Percentiles rank a stretch among this genome's conserved stretches.
Conservation (phyloP, 2,113 vertebrate species). For the Macaca nemestrina region DNA sequence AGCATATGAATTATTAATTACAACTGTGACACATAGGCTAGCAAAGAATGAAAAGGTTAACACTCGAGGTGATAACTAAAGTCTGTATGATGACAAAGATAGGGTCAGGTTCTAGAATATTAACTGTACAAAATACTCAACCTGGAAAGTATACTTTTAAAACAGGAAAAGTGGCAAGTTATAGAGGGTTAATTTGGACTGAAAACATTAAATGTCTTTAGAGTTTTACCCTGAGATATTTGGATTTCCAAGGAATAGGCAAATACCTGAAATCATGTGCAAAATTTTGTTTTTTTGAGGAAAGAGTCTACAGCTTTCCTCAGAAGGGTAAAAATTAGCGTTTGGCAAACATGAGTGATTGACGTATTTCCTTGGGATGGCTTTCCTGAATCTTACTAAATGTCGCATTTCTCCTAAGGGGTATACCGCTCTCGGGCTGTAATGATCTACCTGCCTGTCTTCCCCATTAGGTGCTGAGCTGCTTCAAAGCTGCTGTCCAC, state of each 20-base stretch:
- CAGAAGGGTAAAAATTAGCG: not conserved
- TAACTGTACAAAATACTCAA: not conserved
- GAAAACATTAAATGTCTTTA: conserved; percentile 18
- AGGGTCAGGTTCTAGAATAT: not conserved
- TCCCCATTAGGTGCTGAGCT: not conserved
- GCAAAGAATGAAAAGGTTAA: not conserved
- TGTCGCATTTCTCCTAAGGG: not conserved
- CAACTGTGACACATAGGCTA: not conserved
- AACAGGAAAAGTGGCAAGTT: not conserved
- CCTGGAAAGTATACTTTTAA: not conserved
- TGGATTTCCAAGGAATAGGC: not conserved
- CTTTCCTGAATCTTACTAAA: not conserved
- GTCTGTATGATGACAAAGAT: not conserved
- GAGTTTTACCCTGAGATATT: not conserved
- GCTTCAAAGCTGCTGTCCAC: not conserved
- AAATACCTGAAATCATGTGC: not conserved
- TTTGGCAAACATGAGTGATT: not conserved
- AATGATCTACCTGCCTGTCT: not conserved
- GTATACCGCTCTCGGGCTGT: not conserved
- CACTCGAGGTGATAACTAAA: not conserved
- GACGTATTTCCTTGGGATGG: not conserved
- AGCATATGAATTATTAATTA: not conserved
- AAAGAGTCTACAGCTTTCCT: not conserved
- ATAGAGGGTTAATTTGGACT: not conserved
- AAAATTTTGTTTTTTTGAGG: not conserved